Conservation (phyloP, 2,797 vertebrate genomes). For the Somateria mollissima region DNA sequence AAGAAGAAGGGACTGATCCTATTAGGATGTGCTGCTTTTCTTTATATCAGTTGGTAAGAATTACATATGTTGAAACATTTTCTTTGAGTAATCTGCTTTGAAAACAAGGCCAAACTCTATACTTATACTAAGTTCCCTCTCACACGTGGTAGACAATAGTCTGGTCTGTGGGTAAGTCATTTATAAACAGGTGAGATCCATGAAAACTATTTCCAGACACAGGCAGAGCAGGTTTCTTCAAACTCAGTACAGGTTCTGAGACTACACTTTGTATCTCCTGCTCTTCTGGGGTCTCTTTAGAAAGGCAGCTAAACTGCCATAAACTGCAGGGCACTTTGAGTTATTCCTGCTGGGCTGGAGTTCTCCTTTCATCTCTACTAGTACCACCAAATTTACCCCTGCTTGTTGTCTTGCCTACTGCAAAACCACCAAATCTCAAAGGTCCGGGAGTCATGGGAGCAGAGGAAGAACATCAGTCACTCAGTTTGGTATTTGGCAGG, state of each 20-base stretch:
- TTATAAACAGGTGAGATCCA: not conserved
- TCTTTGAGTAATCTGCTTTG: not conserved
- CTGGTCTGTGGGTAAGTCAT: not conserved
- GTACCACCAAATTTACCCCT: not conserved
- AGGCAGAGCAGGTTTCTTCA: not conserved
- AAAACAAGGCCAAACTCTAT: not conserved
- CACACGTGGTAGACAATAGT: not conserved
- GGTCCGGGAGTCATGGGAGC: not conserved
- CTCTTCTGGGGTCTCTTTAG: not conserved
- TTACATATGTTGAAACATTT: not conserved
- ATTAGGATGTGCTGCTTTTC: conserved; percentile 69
- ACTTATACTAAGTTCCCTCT: not conserved
- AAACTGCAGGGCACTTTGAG: not conserved
- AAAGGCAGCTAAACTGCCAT: not conserved
- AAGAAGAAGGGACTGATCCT: conserved; percentile 82
- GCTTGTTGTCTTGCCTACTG: fast-evolving
- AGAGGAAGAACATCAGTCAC: not conserved
- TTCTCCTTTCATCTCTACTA: not conserved
- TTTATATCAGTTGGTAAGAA: conserved; percentile 88
- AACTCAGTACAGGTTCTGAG: not conserved
- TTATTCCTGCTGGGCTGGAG: not conserved
- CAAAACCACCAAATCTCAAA: not conserved
- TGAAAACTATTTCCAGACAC: not conserved
- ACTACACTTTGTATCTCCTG: not conserved
- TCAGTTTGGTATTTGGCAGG: not conserved